Evolutionary conservation across 2,888 invertebrate genomes (phyloP).

Genomic region (Nasonovia ribisnigri): DNA sequence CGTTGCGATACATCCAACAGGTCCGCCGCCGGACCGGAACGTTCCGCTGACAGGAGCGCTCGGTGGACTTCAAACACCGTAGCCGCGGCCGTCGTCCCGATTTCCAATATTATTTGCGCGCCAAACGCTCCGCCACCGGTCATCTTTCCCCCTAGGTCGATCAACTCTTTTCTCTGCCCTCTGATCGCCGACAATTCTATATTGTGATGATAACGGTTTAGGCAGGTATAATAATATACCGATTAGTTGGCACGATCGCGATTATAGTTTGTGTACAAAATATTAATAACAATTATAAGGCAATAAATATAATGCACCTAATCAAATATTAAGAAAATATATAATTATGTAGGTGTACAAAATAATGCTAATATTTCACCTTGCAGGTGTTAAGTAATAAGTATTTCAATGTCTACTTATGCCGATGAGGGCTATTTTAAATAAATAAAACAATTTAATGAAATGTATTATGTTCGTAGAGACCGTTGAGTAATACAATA

Average conservation of each 20-base stretch:
- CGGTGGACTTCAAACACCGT: slow-evolving; percentile 50
- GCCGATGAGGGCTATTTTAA: background rate
- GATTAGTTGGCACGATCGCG: background rate
- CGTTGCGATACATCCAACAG: slow-evolving; percentile 52
- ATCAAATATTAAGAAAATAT: background rate
- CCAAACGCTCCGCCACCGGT: background rate
- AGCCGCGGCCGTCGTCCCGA: slow-evolving; percentile 21
- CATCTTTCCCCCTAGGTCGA: background rate
- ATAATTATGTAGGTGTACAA: background rate
- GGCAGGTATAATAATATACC: background rate
- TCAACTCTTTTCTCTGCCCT: slow-evolving; percentile 8
- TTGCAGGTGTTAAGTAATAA: background rate
- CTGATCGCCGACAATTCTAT: slow-evolving; percentile 31
- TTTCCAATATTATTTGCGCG: slow-evolving; percentile 23
- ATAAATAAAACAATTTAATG: background rate
- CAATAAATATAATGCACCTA: background rate
- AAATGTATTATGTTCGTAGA: background rate
- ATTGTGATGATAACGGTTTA: background rate
- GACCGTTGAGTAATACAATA: background rate
- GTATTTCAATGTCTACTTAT: background rate
- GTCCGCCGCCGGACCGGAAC: slow-evolving; percentile 31
- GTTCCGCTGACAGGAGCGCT: slow-evolving; percentile 33
- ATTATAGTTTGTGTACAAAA: background rate
- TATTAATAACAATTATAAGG: background rate
- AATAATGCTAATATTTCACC: background rate